phyloP scores from a whole-genome alignment of 2,888 invertebrate species.

The Galerucella nymphaeae region DNA sequence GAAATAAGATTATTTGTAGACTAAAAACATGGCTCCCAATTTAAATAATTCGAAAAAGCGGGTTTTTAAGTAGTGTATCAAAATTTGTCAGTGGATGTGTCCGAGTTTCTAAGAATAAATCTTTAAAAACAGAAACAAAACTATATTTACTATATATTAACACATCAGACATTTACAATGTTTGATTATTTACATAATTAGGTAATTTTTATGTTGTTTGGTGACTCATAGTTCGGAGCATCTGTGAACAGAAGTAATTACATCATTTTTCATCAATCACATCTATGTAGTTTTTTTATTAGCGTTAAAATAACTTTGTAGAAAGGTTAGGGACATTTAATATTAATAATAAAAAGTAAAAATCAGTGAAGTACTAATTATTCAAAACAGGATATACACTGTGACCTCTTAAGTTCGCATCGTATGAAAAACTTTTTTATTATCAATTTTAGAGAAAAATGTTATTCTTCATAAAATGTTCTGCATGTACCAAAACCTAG shows the following conservation, averaged over 20 bases:
- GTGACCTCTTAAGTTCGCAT: too few relatives aligned
- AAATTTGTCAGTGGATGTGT: background rate
- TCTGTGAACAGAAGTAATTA: constrained; percentile 17
- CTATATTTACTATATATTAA: constrained; percentile 12
- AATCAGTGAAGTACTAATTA: background rate
- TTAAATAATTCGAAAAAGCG: background rate
- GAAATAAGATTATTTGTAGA: constrained; percentile 21
- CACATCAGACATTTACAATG: constrained; percentile 4
- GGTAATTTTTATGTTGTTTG: constrained; percentile 3
- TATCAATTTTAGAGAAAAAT: too few relatives aligned
- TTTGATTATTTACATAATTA: constrained; percentile 15
- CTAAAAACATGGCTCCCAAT: constrained; percentile 19
- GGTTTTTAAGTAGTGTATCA: background rate
- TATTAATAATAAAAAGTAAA: background rate
- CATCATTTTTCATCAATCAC: constrained; percentile 18
- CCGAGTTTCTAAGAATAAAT: background rate
- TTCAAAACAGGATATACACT: too few relatives aligned
- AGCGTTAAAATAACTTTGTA: background rate
- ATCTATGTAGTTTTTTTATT: constrained; percentile 4
- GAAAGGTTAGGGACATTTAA: background rate
- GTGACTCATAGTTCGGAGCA: constrained; percentile 4
- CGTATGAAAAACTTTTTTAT: too few relatives aligned
- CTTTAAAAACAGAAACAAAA: constrained; percentile 5
- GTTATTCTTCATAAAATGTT: too few relatives aligned
- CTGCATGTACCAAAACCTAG: too few relatives aligned